phyloP scores from a whole-genome alignment of 2,888 invertebrate species.

The Stenodera caucasica region DNA sequence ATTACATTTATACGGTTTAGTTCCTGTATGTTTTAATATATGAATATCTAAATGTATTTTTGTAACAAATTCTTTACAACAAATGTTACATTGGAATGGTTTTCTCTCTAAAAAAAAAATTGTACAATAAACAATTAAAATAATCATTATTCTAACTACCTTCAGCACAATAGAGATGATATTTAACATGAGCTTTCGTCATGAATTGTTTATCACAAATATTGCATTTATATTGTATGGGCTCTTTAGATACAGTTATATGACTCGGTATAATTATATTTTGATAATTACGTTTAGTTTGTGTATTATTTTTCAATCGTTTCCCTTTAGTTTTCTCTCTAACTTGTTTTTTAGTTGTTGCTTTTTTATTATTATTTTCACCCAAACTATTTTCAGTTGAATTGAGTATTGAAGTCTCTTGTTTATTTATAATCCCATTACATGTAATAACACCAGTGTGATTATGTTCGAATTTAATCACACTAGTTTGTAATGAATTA shows the following conservation, averaged over 20 bases:
- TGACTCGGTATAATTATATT: constrained; percentile 44
- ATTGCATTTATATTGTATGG: constrained; percentile 64
- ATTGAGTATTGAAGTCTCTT: neutral
- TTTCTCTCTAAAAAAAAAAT: constrained; percentile 50
- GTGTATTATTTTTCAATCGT: constrained; percentile 10
- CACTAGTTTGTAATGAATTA: constrained; percentile 19
- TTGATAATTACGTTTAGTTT: constrained; percentile 35
- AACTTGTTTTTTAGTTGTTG: neutral
- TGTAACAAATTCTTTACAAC: constrained; percentile 67
- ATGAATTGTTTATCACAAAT: constrained; percentile 70
- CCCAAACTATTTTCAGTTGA: constrained; percentile 12
- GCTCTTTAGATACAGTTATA: constrained; percentile 53
- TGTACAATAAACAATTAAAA: no score
- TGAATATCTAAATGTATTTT: constrained; percentile 76
- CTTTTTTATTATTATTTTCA: constrained; percentile 5
- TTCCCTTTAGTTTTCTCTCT: constrained; percentile 11
- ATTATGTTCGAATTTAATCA: constrained; percentile 35
- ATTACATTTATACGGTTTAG: constrained; percentile 64
- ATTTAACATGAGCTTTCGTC: constrained; percentile 67
- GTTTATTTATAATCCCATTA: constrained; percentile 36
- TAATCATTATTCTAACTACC: constrained; percentile 31
- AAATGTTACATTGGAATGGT: constrained; percentile 58
- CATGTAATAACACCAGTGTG: constrained; percentile 48
- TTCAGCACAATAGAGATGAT: constrained; percentile 67
- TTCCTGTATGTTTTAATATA: constrained; percentile 66